A percentile compares a stretch with the other conserved stretches of the same genome.
Conservation (phyloP, 2,888 invertebrate genomes). For the Zygogramma bicolorata region DNA sequence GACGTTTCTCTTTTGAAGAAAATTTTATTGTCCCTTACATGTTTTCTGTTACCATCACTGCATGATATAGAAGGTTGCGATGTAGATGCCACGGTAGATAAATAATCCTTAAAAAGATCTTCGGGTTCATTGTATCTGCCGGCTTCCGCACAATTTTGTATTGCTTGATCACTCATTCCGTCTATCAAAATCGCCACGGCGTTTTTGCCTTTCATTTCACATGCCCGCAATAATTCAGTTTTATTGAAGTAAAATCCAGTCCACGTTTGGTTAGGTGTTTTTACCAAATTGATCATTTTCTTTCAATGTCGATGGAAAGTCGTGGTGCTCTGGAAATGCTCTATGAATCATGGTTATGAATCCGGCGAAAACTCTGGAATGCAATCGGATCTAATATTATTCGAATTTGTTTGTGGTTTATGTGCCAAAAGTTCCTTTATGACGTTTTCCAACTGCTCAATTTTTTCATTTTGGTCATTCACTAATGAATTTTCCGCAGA, state of each 20-base stretch:
- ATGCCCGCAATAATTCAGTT: constrained; percentile 27
- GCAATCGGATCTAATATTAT: too few species aligned
- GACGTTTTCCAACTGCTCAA: too few species aligned
- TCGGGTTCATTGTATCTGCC: too few species aligned
- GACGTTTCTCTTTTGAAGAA: too few species aligned
- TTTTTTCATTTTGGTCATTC: too few species aligned
- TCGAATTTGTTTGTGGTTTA: neutral
- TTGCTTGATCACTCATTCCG: constrained; percentile 21
- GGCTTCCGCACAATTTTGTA: constrained; percentile 34
- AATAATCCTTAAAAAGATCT: too few species aligned
- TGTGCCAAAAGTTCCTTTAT: too few species aligned
- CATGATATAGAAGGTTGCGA: too few species aligned
- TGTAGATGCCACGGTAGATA: too few species aligned
- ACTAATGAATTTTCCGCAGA: too few species aligned
- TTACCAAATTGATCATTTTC: constrained; percentile 26
- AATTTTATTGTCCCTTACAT: constrained; percentile 23
- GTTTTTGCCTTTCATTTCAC: constrained; percentile 25
- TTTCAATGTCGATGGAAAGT: constrained; percentile 31
- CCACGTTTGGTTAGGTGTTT: constrained; percentile 27
- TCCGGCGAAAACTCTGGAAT: neutral
- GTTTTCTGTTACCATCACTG: constrained; percentile 17
- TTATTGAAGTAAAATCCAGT: constrained; percentile 32
- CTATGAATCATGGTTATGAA: constrained; percentile 1
- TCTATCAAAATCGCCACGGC: constrained; percentile 34
- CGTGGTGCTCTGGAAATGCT: constrained; percentile 34